phyloP scores from a whole-genome alignment of 2,888 invertebrate species.

The Polia nebulosa region DNA sequence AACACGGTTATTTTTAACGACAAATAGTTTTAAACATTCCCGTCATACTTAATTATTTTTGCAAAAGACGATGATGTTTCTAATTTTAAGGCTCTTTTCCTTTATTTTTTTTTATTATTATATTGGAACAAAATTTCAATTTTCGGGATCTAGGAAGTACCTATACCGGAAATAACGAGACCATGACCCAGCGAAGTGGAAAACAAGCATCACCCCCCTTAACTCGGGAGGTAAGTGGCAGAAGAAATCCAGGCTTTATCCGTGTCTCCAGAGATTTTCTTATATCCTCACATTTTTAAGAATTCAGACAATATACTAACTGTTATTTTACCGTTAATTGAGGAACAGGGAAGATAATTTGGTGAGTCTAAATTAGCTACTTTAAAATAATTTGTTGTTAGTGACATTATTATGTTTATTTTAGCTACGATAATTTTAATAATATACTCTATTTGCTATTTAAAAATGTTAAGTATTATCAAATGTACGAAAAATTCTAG shows the following conservation, averaged over 20 bases:
- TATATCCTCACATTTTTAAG: constrained; percentile 20
- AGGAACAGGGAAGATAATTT: not conserved
- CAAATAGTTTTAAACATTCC: not conserved
- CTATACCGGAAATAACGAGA: constrained; percentile 72
- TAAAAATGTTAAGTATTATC: not conserved
- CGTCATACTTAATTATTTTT: not conserved
- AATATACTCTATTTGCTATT: not conserved
- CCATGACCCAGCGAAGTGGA: constrained; percentile 75
- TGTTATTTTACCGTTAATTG: not conserved
- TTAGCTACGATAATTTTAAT: not conserved
- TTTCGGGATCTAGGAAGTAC: constrained; percentile 38
- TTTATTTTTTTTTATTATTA: not conserved
- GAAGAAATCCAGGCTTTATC: constrained; percentile 65
- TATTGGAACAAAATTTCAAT: not conserved
- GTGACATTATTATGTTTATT: too few relatives aligned
- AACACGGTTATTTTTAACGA: not conserved
- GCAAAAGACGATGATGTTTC: not conserved
- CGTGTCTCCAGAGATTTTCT: constrained; percentile 57
- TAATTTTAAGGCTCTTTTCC: not conserved
- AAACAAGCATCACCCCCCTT: constrained; percentile 76
- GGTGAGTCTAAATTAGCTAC: not conserved
- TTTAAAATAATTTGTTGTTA: not conserved
- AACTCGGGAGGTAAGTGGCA: constrained; percentile 71
- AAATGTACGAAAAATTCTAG: not conserved
- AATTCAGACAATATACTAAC: not conserved